Conservation (phyloP, 2,113 vertebrate species). For the Myotis brandtii region DNA sequence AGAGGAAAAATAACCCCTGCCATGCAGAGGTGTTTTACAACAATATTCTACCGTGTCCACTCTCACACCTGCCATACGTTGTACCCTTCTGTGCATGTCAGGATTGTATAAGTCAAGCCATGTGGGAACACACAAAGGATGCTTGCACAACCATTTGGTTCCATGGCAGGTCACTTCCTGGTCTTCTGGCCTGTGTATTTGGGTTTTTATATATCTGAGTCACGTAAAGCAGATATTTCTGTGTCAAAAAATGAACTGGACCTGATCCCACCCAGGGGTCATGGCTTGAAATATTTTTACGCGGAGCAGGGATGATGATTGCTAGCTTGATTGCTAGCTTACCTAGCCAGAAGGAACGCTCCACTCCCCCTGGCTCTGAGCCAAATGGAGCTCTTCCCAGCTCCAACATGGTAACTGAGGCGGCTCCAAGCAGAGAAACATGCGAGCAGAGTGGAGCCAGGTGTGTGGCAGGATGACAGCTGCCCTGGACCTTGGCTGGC, state of each 20-base stretch:
- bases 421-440: neutral
- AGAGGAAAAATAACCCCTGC: neutral
- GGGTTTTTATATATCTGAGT: neutral
- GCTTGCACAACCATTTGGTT: neutral
- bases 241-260: accelerated
- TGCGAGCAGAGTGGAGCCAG: neutral
- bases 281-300: neutral
- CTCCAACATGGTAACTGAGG: neutral
- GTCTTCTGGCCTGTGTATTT: neutral
- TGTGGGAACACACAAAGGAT: neutral
- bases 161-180: neutral
- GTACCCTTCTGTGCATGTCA: accelerated
- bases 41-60: neutral
- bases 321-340: neutral
- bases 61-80: neutral
- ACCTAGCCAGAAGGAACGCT: neutral
- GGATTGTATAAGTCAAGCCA: neutral
- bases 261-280: neutral
- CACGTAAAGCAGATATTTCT: neutral
- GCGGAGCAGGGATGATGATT: neutral
- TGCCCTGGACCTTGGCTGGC: neutral
- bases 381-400: neutral
- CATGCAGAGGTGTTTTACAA: neutral
- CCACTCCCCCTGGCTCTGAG: neutral
- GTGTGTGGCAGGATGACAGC: neutral